Base-by-base conservation (phyloP, 2,113 vertebrate species). In the Neolamprologus variostigma region DNA sequence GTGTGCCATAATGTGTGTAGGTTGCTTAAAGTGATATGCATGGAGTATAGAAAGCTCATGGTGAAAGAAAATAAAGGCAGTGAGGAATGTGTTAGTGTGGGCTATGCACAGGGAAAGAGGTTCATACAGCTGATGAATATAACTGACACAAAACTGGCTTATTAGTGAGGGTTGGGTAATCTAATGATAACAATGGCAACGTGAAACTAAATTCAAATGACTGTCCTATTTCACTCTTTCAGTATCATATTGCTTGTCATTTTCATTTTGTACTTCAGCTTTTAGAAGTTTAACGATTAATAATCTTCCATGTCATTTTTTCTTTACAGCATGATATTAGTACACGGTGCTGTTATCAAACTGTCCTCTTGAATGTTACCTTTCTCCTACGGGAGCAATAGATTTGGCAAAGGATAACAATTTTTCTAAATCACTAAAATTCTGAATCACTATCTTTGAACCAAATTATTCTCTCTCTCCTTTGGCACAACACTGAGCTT, bases 1-100 rank as follows among this genome's bases (percentile, higher is more conserved):
- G 31, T 88, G 81, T 86, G 71, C 57, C 37, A 21, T 53, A 78
- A 80, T 89, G 73, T 86, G 80, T 86, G 92, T 85, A 79, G 84
- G 87, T 31, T 93, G 91, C 82, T 82, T 82, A 92, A 87, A 91
- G 81, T 85, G 85, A 85, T 91, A 81, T 86, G 78, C 71, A 63
- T 80, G 50, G 57, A 84, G 68, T 82, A 89, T 26, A 88, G 50
- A 82, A 53, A 71, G 68, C 87, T 59, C 50, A 85, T 61, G 45
- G 45, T 89, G 85, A 83, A 55, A 78, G 79, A 86, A 87, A 86
- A 89, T 86, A 66, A 92, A 89, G 84, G 37, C 63, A 85, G 79
- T 31, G 61, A 55, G 80, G 57, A 89, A 86, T 82, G 57, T 84
- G 86, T 82, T 83, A 37, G 57, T 42, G 80, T 90, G 86, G 71